These are phyloP conservation scores for Euclidia mi DNA, from an alignment of 2,888 invertebrate genomes.

Conservation along the genomic window DNA sequence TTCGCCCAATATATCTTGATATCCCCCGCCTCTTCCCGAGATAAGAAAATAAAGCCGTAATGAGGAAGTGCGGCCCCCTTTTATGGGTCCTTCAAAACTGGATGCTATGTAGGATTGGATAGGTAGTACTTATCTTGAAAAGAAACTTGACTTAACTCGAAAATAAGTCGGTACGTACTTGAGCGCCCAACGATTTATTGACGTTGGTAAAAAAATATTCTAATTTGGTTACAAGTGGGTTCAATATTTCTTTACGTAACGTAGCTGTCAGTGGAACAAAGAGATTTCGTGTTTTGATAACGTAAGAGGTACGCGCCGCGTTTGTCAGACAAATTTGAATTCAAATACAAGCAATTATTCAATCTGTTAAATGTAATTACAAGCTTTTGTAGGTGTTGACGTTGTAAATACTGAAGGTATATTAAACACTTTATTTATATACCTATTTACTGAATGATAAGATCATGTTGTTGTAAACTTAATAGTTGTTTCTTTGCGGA, in stretches of 20 bases:
- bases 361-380: slow-evolving; percentile 30
- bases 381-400: slow-evolving; percentile 36
- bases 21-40: slow-evolving; percentile 64
- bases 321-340: slow-evolving; percentile 31
- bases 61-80: slow-evolving; percentile 69
- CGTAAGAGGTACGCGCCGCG: slow-evolving; percentile 16
- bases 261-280: slow-evolving; percentile 49
- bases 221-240: slow-evolving; percentile 55
- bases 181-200: slow-evolving; percentile 70
- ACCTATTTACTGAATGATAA: slow-evolving; percentile 13
- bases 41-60: slow-evolving; percentile 65
- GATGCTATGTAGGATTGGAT: slow-evolving; percentile 77
- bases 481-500: slow-evolving; percentile 10
- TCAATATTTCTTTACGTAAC: slow-evolving; percentile 46
- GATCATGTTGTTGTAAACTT: background rate
- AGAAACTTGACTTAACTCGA: slow-evolving; percentile 76
- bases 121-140: slow-evolving; percentile 81
- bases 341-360: slow-evolving; percentile 27
- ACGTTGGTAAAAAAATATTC: slow-evolving; percentile 56
- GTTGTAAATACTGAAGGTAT: slow-evolving; percentile 14
- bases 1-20: slow-evolving; percentile 73
- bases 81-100: slow-evolving; percentile 73
- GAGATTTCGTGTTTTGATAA: slow-evolving; percentile 49
- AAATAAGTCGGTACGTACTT: slow-evolving; percentile 73
- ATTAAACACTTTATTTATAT: slow-evolving; percentile 8